Evolutionary conservation across 2,113 vertebrate genomes (phyloP).

Genomic region (Todiramphus chloris): DNA sequence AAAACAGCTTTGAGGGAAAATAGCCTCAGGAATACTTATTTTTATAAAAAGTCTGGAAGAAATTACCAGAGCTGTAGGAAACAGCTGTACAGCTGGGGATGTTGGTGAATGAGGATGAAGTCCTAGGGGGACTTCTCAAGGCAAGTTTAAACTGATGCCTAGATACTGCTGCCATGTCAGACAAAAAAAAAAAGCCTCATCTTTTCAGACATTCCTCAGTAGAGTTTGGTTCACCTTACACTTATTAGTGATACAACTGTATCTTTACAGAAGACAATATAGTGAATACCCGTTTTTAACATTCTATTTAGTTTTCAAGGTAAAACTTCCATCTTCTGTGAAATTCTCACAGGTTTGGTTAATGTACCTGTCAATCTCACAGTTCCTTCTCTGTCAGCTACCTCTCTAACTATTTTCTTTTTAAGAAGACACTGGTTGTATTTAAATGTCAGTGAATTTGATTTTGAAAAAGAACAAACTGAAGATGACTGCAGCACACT

Average conservation of each 20-base stretch:
- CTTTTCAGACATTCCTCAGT: background rate
- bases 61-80: conserved; percentile 5
- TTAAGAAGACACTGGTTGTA: background rate
- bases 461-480: background rate
- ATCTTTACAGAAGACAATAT: background rate
- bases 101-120: background rate
- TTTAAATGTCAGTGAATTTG: background rate
- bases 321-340: background rate
- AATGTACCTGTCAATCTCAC: background rate
- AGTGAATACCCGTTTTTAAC: background rate
- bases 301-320: background rate
- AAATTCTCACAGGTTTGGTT: background rate
- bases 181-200: background rate
- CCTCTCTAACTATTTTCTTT: background rate
- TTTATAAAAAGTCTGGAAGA: conserved; percentile 36
- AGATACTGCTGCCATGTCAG: background rate
- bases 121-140: conserved; percentile 27
- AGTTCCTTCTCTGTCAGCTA: background rate
- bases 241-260: background rate
- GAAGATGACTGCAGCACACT: background rate
- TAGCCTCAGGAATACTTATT: conserved; percentile 12
- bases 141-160: conserved; percentile 32
- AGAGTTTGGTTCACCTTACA: background rate
- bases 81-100: background rate
- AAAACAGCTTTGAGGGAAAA: background rate